These are phyloP conservation scores for Himalopsyche japonica DNA, from an alignment of 2,888 invertebrate genomes.

Conservation along the genomic window DNA sequence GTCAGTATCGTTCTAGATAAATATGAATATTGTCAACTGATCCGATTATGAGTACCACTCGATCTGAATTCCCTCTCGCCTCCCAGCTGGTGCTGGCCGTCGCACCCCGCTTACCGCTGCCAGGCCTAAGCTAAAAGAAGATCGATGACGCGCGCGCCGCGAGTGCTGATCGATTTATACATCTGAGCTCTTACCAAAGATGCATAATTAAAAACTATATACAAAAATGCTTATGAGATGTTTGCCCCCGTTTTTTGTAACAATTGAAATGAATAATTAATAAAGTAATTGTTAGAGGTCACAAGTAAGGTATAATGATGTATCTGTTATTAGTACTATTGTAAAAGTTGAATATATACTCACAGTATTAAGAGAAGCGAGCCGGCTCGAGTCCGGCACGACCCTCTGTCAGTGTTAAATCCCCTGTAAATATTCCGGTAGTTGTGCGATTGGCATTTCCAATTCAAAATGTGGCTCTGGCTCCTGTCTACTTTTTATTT, in stretches of 20 bases:
- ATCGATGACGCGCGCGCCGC: neutral
- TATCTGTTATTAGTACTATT: neutral
- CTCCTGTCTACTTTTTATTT: neutral
- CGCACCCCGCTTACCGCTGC: neutral
- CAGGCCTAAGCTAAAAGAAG: neutral
- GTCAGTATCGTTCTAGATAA: too few species aligned
- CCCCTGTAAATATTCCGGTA: neutral
- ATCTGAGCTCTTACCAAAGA: conserved; percentile 25
- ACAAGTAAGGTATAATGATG: neutral
- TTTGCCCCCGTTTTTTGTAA: neutral
- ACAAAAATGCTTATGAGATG: neutral
- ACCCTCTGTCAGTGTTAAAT: neutral
- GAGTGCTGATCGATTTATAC: neutral
- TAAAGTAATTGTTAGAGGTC: neutral
- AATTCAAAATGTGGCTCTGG: neutral
- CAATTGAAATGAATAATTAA: neutral
- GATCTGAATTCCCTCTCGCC: neutral
- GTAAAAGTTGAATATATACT: neutral
- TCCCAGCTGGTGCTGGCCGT: neutral
- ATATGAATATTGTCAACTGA: too few species aligned
- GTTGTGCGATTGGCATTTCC: neutral
- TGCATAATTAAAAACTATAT: conserved; percentile 11
- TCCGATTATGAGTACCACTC: too few species aligned
- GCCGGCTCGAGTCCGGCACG: neutral
- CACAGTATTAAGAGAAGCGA: neutral